Evolutionary conservation across 2,888 invertebrate genomes (phyloP), one percentile per base, ranked within the genome.

Genomic region (Hermaeophaga mercurialis): DNA sequence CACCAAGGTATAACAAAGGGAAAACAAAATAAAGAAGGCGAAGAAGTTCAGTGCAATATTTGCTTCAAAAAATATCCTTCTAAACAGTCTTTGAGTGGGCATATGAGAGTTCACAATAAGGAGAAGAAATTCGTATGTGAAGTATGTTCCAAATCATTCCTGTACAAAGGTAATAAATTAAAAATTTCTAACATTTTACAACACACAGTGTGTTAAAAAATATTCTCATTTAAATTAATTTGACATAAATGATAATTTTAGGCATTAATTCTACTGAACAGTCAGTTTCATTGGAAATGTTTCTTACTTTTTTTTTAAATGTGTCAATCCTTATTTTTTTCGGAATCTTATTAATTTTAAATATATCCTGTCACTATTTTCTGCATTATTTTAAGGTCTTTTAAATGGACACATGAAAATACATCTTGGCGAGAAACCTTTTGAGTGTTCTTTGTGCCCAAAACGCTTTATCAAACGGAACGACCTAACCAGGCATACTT

Each of bases 81-180:
- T 9, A 52, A 52, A 34, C 6, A 18, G 14, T 43, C 52, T 3
- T 12, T 52, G 5, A 11, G 22, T 6, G 15, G 19, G 6, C 52
- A 52, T n/a, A 24, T 12, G 22, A 43, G 52, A 15, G 52, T 52
- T 3, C 52, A 52, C 15, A 52, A 43, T 18, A 34, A 33, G 1
- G 33, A 38, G 7, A 43, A 52, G 4, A 34, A 43, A 1, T 52
- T 52, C n/a, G n/a, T 43, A 14, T 52, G 52, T 19, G 33, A 14
- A 9, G 33, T 52, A 6, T 52, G 52, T 34, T 43, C 22, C n/a
- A 52, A 52, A 14, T 15, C 39, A 1, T 52, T 52, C 12, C 11
- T 22, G 5, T 52, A 52, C 17, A 52, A 52, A 44, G 52, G 50
- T 50, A 43, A 43, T n/a, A n/a, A n/a, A n/a, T n/a, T n/a, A n/a